Evolutionary conservation across 2,113 vertebrate species (phyloP).

Genomic region (Dryoscopus gambensis): DNA sequence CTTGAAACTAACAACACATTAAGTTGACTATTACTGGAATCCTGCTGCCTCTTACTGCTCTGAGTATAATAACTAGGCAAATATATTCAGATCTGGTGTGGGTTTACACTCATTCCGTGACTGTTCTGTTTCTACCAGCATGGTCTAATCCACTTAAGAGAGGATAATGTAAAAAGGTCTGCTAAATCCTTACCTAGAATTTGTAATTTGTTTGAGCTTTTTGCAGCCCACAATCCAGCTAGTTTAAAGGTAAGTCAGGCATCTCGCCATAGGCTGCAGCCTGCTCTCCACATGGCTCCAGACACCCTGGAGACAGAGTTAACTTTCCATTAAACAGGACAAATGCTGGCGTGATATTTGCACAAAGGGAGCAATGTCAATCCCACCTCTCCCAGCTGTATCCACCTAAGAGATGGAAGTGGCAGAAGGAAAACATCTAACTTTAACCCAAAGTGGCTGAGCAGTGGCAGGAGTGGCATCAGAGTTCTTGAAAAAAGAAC

Average conservation of each 20-base stretch:
- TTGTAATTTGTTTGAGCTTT: neutral
- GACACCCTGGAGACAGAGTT: neutral
- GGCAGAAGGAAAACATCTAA: neutral
- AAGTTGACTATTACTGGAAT: neutral
- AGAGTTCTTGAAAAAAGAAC: neutral
- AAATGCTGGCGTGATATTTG: neutral
- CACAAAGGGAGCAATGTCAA: neutral
- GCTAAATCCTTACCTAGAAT: neutral
- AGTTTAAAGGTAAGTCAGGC: neutral
- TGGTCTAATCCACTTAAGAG: constrained; percentile 24
- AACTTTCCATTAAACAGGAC: neutral
- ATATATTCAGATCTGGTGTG: neutral
- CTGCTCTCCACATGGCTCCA: neutral
- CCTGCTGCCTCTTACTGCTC: constrained; percentile 22
- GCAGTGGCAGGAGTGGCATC: neutral
- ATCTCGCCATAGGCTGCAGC: neutral
- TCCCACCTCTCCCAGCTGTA: fast-evolving
- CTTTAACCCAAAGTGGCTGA: neutral
- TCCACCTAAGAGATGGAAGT: neutral
- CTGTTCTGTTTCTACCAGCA: neutral
- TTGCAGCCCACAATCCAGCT: neutral
- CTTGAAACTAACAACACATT: constrained; percentile 10
- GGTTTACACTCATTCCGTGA: neutral
- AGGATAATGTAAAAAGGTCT: constrained; percentile 18
- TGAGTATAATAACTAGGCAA: neutral